Evolutionary conservation across 1,140 invertebrate genomes (phyloP), one percentile per base, ranked within the genome.

Genomic region (Camponotus floridanus): DNA sequence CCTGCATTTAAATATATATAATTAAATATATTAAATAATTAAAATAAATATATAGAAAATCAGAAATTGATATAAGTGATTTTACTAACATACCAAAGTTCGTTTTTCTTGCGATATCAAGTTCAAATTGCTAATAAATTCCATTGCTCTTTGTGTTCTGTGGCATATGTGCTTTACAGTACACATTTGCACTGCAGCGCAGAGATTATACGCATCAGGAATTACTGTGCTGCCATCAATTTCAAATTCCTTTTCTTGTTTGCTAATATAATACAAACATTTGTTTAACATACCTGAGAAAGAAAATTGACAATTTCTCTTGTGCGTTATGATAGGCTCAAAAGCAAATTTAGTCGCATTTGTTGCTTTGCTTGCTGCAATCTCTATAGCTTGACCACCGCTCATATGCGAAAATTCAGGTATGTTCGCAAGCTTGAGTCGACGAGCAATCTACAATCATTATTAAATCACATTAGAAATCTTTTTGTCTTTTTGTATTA

Each of bases 361-460:
- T 15, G 92, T 93, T 15, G 98, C 97, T 92, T 95, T 94, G 70
- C 93, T 94, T 7, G 99, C 98, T 57, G 98, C 96, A 62, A 96
- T 92, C 95, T 99, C 99, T 73, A 99, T 96, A 36, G 98, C 98
- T 92, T 95, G 95, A 0, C 99, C 99, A 61, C 99, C 98, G 93
- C 96, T 97, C 88, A 98, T 93, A 76, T 95, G 92, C 13, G 96
- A 95, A 94, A 97, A 98, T 91, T 98, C 96, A 61, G 96, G 96
- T 36, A 99, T 94, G 93, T 98, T 98, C 92, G 95, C 96, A 33
- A 99, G 94, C 91, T 98, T 98, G 91, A 99, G 94, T 92, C 97
- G 96, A 90, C 99, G 96, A 18, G 98, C 98, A 86, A 97, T 96
- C 97, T 98, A 92, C 67, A 93, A 59, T 45, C 13, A 9, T 81